Evolutionary conservation across 1,140 invertebrate species (phyloP), one percentile per base, ranked within the genome.

Genomic region (Eupristina koningsbergeri): DNA sequence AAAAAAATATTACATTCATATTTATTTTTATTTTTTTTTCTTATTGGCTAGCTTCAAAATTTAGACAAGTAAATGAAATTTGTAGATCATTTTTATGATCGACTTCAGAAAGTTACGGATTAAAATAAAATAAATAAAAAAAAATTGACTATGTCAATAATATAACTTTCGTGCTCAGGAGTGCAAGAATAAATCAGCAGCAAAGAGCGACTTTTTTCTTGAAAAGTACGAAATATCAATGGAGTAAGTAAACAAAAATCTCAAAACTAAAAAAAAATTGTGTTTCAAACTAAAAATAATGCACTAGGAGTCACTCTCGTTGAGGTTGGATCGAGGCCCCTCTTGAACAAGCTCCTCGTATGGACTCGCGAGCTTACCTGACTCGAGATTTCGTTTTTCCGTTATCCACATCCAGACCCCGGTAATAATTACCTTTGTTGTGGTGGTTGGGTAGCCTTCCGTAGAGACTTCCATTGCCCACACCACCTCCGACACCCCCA

Each of bases 401-500:
- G 0, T 26, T 71, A 8, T 41, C 67, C 31, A 41, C n/a, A n/a
- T n/a, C n/a, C n/a, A 6, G 67, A 2, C 22, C 3, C 22, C 5
- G 1, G 1, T 11, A 7, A 9, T 13, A 29, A 47, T 0, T 85
- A 89, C 90, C 89, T 89, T 90, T 89, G 84, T 88, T 91, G 75
- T 90, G 91, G 75, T 91, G 90, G 87, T 88, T 91, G 84, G 90
- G 91, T 85, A 91, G 86, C 71, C 90, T 81, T n/a, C 90, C 91
- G 86, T 94, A 94, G 50, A 93, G 90, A 61, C 94, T 94, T 22
- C 94, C 94, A 3, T 36, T 39, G 19, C 94, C 94, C 0, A 36
- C 61, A 31, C 36, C n/a, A n/a, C n/a, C n/a, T n/a, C 94, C 94
- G 5, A 36, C 53, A 22, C 94, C 94, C 0, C 58, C 61, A 31